These are phyloP conservation scores for Porites evermanni DNA, from an alignment of 92 coral and sea anemone species.

Conservation along the genomic window DNA sequence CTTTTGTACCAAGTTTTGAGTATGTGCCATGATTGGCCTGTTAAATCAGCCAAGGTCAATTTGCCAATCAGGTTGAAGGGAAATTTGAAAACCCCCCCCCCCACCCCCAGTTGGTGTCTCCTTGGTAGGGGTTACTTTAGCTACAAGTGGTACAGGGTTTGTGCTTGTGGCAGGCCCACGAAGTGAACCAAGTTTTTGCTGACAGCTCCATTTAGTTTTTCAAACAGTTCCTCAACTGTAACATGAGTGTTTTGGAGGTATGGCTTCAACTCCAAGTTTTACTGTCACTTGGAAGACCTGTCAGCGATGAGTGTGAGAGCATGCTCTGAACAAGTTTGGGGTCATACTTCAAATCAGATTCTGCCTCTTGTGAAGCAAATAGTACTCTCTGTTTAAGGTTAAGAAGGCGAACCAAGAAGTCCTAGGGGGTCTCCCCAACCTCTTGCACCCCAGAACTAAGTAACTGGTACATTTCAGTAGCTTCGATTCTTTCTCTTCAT, in stretches of 20 bases:
- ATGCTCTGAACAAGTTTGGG: conserved; percentile 39
- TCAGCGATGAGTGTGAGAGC: conserved; percentile 35
- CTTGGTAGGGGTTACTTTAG: neutral
- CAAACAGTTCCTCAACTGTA: conserved; percentile 47
- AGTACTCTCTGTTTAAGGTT: conserved; percentile 46
- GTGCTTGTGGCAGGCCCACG: neutral
- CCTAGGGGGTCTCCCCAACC: conserved; percentile 39
- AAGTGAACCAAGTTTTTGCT: neutral
- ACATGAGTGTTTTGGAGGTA: conserved; percentile 40
- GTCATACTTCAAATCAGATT: conserved; percentile 44
- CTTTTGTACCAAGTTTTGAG: no score
- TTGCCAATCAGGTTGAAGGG: no score
- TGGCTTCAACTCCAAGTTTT: conserved; percentile 26
- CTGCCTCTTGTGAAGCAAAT: conserved; percentile 54
- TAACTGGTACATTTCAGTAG: conserved; percentile 27
- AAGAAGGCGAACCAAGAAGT: conserved; percentile 33
- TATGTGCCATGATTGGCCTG: no score
- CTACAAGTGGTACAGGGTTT: neutral
- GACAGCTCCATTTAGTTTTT: conserved; percentile 55
- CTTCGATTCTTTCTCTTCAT: conserved; percentile 25
- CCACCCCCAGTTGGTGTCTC: neutral
- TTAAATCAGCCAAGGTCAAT: no score
- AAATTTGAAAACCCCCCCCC: neutral
- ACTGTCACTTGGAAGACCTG: conserved; percentile 41
- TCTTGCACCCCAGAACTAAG: conserved; percentile 14